phyloP scores from a whole-genome alignment of 1,140 invertebrate species.

The Scaptomyza montana region DNA sequence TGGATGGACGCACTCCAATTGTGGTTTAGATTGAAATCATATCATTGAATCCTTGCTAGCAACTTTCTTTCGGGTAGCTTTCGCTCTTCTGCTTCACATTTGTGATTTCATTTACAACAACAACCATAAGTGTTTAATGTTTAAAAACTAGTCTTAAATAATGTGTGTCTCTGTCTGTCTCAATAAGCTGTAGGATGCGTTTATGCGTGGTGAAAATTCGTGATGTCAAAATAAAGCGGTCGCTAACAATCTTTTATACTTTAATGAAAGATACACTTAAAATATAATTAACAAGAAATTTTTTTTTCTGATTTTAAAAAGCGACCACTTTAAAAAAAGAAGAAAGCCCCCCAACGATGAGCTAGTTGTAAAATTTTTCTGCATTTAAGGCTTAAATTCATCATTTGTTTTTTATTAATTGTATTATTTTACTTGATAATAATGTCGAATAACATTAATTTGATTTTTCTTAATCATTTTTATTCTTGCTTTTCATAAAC shows the following conservation, averaged over 20 bases:
- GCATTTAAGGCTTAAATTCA: neutral
- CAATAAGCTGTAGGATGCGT: constrained; percentile 44
- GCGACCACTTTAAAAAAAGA: no score
- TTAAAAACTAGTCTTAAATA: constrained; percentile 74
- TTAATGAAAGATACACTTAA: neutral
- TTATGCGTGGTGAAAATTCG: constrained; percentile 41
- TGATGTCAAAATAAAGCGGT: neutral
- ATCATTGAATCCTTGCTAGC: neutral
- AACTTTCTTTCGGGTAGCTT: neutral
- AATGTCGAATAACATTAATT: no score
- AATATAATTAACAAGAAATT: no score
- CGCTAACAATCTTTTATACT: no score
- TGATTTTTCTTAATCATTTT: neutral
- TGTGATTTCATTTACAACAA: constrained; percentile 67
- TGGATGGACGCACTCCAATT: constrained; percentile 79
- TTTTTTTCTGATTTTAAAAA: no score
- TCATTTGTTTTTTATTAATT: neutral
- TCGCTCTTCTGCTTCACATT: constrained; percentile 54
- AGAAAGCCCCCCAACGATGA: constrained; percentile 26
- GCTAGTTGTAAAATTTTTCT: constrained; percentile 12
- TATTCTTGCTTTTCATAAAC: neutral
- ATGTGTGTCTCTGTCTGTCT: constrained; percentile 54
- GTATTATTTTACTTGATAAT: no score
- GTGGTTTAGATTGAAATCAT: constrained; percentile 53
- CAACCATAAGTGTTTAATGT: constrained; percentile 54